A percentile compares a stretch with the other conserved stretches of the same genome.
These are phyloP conservation scores for Puntigrus tetrazona DNA, from an alignment of 2,113 vertebrate genomes.

Conservation along the genomic window DNA sequence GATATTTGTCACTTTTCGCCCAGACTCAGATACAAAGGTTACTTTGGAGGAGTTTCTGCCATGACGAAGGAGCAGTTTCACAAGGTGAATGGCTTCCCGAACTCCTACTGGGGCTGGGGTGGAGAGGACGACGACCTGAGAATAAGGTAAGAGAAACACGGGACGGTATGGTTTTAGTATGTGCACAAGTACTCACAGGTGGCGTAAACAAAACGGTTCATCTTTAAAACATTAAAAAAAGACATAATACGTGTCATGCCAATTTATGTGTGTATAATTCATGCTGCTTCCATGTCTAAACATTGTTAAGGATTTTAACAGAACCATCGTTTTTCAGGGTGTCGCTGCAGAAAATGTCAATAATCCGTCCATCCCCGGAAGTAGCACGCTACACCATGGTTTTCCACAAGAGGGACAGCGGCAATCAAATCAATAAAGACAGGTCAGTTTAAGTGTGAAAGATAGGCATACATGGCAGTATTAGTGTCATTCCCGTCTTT, in stretches of 20 bases:
- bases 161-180: background rate
- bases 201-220: background rate
- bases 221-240: background rate
- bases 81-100: constrained; percentile 94
- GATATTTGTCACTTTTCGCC: background rate
- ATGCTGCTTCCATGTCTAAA: too few species aligned
- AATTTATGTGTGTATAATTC: too few species aligned
- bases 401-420: constrained; percentile 89
- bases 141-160: constrained; percentile 78
- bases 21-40: constrained; percentile 89
- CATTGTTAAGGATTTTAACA: background rate
- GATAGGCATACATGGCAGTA: background rate
- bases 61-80: constrained; percentile 88
- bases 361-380: constrained; percentile 79
- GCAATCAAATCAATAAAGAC: constrained; percentile 86
- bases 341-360: constrained; percentile 87
- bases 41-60: constrained; percentile 96
- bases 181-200: background rate
- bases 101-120: constrained; percentile 98
- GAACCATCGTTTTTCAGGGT: constrained; percentile 74
- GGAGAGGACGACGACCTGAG: constrained; percentile 98
- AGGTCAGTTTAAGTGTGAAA: constrained; percentile 72
- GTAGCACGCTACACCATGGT: constrained; percentile 95
- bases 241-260: too few species aligned
- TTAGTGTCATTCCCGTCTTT: background rate